Evolutionary conservation across 2,113 vertebrate genomes (phyloP), one percentile per base, ranked within the genome.

Genomic region (Tachysurus vachellii): DNA sequence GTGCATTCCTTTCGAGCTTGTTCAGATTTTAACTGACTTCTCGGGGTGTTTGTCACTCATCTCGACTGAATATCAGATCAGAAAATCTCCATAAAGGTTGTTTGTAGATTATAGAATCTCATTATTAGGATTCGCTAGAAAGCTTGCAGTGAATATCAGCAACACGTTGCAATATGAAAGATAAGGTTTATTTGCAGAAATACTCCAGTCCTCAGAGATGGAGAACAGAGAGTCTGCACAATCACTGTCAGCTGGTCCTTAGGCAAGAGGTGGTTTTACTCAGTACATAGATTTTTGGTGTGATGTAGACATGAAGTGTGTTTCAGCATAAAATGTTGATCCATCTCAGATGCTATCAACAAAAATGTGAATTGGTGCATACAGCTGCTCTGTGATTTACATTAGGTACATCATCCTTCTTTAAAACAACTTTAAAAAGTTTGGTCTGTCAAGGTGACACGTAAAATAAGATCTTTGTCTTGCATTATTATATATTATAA

Each of bases 1-100:
- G 64, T n/a, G 21, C 87, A 88, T 90, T 90, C 89, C 89, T 86
- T 57, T 79, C 84, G 19, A 86, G 87, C 80, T 86, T 90, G 16
- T 88, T 56, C 68, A 73, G 80, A 86, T 88, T 53, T 56, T 79
- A 86, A 73, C 73, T 80, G 86, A 26, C 54, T 57, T 62, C 73
- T 64, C 3, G 50, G 85, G 44, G 47, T 59, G 19, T 21, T 57
- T 73, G 53, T 56, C 77, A 23, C 79, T 6, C 73, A 64, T 12
- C 21, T 44, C 8, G 12, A 6, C 36, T 79, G 57, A 4, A 11
- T 3, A 57, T 36, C 14, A 59, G 56, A 57, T 59, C 19, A 19
- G 28, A 59, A 59, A 57, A 21, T 10, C n/a, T 19, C 53, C 53
- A 21, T 31, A 9, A 57, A 54, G 77, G 28, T 57, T 36, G 16